phyloP scores from a whole-genome alignment of 2,888 invertebrate genomes.

The Beris morrisii region DNA sequence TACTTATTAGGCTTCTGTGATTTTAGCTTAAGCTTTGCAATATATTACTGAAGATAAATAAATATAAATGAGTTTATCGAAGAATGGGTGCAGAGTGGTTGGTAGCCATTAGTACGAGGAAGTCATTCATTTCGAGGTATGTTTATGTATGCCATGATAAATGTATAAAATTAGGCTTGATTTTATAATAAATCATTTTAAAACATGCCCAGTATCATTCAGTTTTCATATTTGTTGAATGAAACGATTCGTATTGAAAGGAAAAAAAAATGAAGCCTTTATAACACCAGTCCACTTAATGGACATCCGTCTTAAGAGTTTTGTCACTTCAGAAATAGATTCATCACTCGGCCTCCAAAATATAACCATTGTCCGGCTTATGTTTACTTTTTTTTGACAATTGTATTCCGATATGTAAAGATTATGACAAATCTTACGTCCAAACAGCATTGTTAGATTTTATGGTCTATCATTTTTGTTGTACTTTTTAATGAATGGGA shows the following conservation, averaged over 20 bases:
- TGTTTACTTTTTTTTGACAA: constrained; percentile 21
- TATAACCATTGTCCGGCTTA: not conserved
- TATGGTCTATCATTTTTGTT: not conserved
- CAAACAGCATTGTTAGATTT: constrained; percentile 16
- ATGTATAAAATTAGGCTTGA: not conserved
- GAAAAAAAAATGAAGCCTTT: not conserved
- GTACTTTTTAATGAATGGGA: not conserved
- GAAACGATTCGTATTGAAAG: not conserved
- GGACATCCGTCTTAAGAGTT: constrained; percentile 32
- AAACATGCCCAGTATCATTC: not conserved
- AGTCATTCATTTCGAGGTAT: not conserved
- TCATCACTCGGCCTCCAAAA: constrained; percentile 17
- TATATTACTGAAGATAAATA: not conserved
- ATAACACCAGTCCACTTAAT: constrained; percentile 10
- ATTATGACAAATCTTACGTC: constrained; percentile 29
- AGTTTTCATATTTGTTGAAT: not conserved
- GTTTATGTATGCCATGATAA: not conserved
- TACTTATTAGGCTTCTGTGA: constrained; percentile 18
- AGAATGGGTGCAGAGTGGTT: not conserved
- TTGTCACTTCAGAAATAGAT: constrained; percentile 26
- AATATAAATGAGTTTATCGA: not conserved
- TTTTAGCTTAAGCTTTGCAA: constrained; percentile 3
- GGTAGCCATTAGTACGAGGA: not conserved
- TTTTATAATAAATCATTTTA: not conserved
- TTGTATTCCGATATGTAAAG: constrained; percentile 19